Evolutionary conservation across 2,797 vertebrate species (phyloP), one percentile per base, ranked within the genome.

Genomic region (Halcyon leucocephala): DNA sequence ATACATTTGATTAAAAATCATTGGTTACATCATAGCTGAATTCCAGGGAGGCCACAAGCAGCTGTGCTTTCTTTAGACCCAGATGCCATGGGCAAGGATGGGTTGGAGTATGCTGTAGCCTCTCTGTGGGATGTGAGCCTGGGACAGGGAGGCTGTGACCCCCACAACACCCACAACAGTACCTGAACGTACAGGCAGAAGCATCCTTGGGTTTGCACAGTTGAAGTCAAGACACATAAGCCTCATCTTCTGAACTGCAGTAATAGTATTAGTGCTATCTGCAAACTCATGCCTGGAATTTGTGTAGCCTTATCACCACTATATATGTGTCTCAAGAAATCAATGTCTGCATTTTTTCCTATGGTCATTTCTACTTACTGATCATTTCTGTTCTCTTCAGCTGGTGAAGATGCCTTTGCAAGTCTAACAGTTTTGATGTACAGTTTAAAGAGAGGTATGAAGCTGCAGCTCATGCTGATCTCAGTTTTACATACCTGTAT

Each of bases 141-240:
- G 10, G 12, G 17, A 1, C 7, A 73, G 35, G 5, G 12, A 77
- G 31, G 8, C 26, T 74, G 10, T 66, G n/a, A 82, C 21, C 7
- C 3, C 5, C 51, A 48, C 0, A 69, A 7, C 22, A 85, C 9
- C 4, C 60, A 24, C 64, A 77, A 21, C 5, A 77, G 29, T 22
- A 52, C 3, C 10, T 54, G 37, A 12, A 46, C 1, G 2, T 26
- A 61, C 6, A 55, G 17, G 1, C 2, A 46, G n/a, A 39, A 58
- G 20, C n/a, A 37, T 44, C 12, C 39, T 78, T 0, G 0, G 6
- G 17, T 86, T 86, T 81, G 12, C 25, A 15, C 0, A 1, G n/a
- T n/a, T 2, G 1, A 4, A 29, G 15, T 10, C 21, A 1, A 1
- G 6, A 42, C 13, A 8, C 0, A 4, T 2, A 57, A 12, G 2